Base-by-base conservation (phyloP, 2,113 vertebrate genomes). In the Ancistrus triradiatus region DNA sequence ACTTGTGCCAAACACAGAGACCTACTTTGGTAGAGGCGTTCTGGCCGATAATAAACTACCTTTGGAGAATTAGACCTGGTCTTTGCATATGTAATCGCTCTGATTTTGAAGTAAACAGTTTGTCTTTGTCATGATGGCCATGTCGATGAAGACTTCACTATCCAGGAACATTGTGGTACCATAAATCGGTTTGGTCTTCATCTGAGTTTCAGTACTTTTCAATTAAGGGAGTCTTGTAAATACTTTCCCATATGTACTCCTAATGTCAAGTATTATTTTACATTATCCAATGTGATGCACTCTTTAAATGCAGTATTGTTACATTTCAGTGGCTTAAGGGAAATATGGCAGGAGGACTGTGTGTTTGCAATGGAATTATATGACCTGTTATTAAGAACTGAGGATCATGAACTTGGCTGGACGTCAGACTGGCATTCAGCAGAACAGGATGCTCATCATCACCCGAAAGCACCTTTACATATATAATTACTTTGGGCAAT, bases 271-370 rank as follows among this genome's bases (percentile, higher is more conserved):
- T 75, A 68, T 72, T 68, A 72, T 65, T 75, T 72, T 42, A 65
- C 61, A 56, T 72, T 65, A 51, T 66, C 63, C 49, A 40, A 55
- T 66, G 69, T 66, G 60, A 72, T 72, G 65, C 64, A 71, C 73
- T 75, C 69, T 67, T 59, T 74, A 63, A 71, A 68, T 71, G 68
- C 74, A 69, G 74, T 75, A 72, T 75, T 75, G 65, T 46, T 64
- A 59, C 56, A 43, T 67, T 67, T 64, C 59, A 49, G 25, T 37
- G 13, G 59, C 15, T 46, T n/a, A 17, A 71, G 57, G 44, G 46
- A 70, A 51, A 74, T 43, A 31, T 37, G 59, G 57, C 63, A 57
- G 18, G 42, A 46, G 61, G 60, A 64, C 61, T 51, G 3, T 18
- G 31, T 19, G 35, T 35, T 5, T n/a, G 59, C 18, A 37, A 37